Evolutionary conservation across 2,797 vertebrate species (phyloP).

Genomic region (Hirundo rustica): DNA sequence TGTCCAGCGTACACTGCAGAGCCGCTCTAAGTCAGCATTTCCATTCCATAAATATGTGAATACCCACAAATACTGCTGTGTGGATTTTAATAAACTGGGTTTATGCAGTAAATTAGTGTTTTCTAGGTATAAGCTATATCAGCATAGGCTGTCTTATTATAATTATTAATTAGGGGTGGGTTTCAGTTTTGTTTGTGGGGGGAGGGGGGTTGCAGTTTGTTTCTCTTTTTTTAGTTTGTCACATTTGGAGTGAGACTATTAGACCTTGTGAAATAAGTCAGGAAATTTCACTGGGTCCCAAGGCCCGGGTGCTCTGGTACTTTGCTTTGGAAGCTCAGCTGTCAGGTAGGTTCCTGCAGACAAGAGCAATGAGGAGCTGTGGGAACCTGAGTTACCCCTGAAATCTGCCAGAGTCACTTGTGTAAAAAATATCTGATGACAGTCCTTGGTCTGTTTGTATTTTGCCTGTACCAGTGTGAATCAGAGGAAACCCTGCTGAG

Average conservation of each 20-base stretch:
- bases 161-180: neutral
- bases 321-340: neutral
- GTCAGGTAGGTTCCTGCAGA: neutral
- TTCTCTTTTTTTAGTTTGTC: neutral
- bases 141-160: neutral
- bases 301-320: neutral
- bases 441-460: neutral
- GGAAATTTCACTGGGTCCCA: neutral
- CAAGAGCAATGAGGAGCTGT: neutral
- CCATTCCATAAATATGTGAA: neutral
- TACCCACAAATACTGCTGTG: neutral
- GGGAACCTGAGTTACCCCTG: neutral
- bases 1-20: neutral
- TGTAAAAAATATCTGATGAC: neutral
- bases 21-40: neutral
- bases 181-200: neutral
- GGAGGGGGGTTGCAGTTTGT: accelerated
- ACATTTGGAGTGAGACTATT: neutral
- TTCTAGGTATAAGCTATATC: neutral
- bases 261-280: neutral
- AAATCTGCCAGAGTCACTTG: neutral
- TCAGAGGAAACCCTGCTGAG: neutral
- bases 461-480: neutral
- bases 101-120: neutral
- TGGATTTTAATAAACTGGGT: neutral